phyloP scores from a whole-genome alignment of 2,888 invertebrate genomes.

The Drosophila merina region DNA sequence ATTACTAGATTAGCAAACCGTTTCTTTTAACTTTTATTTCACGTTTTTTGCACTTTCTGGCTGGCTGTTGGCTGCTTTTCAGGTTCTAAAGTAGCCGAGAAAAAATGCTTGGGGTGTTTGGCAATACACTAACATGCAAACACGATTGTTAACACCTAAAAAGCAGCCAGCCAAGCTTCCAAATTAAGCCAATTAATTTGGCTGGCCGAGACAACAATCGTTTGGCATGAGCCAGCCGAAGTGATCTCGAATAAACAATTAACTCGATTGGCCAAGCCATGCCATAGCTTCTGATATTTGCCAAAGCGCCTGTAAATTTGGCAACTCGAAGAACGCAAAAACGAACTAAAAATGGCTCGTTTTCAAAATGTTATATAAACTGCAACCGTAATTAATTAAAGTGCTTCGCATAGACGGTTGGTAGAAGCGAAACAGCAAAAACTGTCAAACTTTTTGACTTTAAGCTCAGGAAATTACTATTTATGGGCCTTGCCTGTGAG shows the following conservation, averaged over 20 bases:
- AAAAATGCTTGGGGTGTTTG: slow-evolving; percentile 16
- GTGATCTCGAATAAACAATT: slow-evolving; percentile 56
- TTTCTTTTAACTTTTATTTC: slow-evolving; percentile 1
- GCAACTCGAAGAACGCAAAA: slow-evolving; percentile 21
- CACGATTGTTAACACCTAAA: slow-evolving; percentile 65
- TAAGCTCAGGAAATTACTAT: slow-evolving; percentile 39
- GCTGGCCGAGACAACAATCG: slow-evolving; percentile 39
- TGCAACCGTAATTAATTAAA: slow-evolving; percentile 63
- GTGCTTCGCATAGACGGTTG: slow-evolving; percentile 26
- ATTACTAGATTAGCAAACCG: slow-evolving; percentile 28
- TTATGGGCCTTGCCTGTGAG: slow-evolving; percentile 29
- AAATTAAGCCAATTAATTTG: slow-evolving; percentile 58
- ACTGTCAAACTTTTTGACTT: slow-evolving; percentile 44
- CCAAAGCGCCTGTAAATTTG: slow-evolving; percentile 6
- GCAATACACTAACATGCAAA: slow-evolving; percentile 52
- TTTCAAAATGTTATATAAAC: slow-evolving; percentile 24
- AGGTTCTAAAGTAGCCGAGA: slow-evolving; percentile 25
- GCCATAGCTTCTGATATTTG: slow-evolving; percentile 32
- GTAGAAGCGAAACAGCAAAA: slow-evolving; percentile 4
- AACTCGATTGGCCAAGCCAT: slow-evolving; percentile 34
- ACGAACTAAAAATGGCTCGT: slow-evolving; percentile 16
- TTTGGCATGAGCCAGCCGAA: slow-evolving; percentile 51
- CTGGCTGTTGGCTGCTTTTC: slow-evolving; percentile 3
- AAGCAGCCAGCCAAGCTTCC: slow-evolving; percentile 19
- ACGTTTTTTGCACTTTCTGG: slow-evolving; percentile 10